Evolutionary conservation across 2,888 invertebrate genomes (phyloP), one percentile per base, ranked within the genome.

Genomic region (Peribatodes rhomboidaria): DNA sequence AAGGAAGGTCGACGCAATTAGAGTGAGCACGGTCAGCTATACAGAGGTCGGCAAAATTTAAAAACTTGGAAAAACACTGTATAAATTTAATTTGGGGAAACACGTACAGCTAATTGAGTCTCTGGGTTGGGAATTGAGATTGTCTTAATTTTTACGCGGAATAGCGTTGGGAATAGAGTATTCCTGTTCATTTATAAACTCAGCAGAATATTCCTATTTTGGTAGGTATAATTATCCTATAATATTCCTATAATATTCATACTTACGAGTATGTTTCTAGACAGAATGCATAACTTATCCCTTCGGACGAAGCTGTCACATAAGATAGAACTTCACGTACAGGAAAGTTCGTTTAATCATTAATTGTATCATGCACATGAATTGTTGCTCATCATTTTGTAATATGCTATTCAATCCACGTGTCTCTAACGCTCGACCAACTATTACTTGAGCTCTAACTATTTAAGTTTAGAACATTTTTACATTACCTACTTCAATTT

Each of bases 1-100:
- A 61, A 61, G 52, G 47, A 65, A 70, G 67, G 65, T 68, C 53
- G 18, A 42, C 56, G 52, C 65, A 70, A 69, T 71, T 70, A 70
- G 52, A 64, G 46, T 44, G 57, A 53, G 59, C 58, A 49, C 59
- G 37, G 65, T 61, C 65, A 65, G 65, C 65, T 46, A 42, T 54
- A 53, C 35, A 65, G 47, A 61, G 57, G 57, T 57, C 57, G 61
- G 47, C 16, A 27, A 61, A 61, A 54, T 61, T 57, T 57, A 49
- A 61, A 65, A 65, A 61, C 52, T 57, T 65, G 53, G 44, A 37
- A 56, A 65, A 61, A 65, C 61, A 65, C 53, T 35, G 56, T 56
- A 41, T 65, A 55, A 65, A 65, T 61, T 65, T 65, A 55, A 65
- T 65, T 65, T 52, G 35, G 42, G 56, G 18, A 42, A 63, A 64